Conservation (phyloP, 2,113 vertebrate species). For the Epinephelus lanceolatus region DNA sequence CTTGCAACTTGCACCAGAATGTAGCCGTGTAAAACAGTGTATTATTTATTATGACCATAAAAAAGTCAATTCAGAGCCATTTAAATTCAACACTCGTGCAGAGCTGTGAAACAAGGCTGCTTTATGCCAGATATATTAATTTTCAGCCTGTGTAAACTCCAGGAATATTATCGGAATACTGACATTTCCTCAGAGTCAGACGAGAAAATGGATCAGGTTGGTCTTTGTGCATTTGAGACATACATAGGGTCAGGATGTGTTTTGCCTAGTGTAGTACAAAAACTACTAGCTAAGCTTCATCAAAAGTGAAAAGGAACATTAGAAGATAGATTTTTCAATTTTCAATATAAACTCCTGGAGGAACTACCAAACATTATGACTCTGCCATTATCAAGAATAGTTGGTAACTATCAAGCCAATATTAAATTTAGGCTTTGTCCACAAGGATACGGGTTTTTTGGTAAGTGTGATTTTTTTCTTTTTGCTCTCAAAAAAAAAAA, state of each 20-base stretch:
- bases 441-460: too few relatives aligned
- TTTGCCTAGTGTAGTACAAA: too few relatives aligned
- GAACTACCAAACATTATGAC: neutral
- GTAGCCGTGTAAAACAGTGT: neutral
- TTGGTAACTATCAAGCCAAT: too few relatives aligned
- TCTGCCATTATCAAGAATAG: neutral
- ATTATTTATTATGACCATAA: neutral
- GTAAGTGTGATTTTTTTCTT: too few relatives aligned
- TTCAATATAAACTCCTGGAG: neutral
- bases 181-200: neutral
- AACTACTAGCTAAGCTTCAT: neutral
- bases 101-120: neutral
- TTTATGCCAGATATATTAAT: neutral
- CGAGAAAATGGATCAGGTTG: neutral
- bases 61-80: neutral
- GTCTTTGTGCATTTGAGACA: neutral
- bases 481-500: too few relatives aligned
- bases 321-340: neutral
- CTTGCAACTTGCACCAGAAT: neutral
- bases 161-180: too few relatives aligned
- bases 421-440: too few relatives aligned
- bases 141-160: neutral
- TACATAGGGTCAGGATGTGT: neutral
- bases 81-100: neutral
- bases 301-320: neutral